phyloP scores from a whole-genome alignment of 2,888 invertebrate genomes.

The Nezara viridula region DNA sequence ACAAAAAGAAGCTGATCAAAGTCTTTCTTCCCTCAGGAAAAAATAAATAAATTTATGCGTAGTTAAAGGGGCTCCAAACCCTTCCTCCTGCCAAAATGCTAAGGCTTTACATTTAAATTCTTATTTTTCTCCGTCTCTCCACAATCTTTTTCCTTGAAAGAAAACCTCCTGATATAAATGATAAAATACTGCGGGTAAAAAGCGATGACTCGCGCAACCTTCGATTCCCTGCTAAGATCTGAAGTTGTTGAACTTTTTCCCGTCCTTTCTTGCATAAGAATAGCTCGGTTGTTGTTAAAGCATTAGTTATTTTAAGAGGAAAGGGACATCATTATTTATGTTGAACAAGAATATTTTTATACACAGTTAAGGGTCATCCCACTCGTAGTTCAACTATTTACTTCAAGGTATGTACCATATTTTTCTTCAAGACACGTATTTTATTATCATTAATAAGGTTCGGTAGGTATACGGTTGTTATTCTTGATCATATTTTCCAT shows the following conservation, averaged over 20 bases:
- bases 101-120: constrained; percentile 16
- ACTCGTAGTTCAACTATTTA: too few species aligned
- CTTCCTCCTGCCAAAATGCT: neutral
- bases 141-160: neutral
- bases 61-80: neutral
- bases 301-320: neutral
- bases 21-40: neutral
- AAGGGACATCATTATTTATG: neutral
- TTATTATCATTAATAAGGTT: too few species aligned
- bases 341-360: too few species aligned
- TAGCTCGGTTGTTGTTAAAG: neutral
- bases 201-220: neutral
- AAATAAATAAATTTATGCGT: neutral
- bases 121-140: neutral
- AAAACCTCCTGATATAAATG: neutral
- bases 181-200: constrained; percentile 7
- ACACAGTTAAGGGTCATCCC: too few species aligned
- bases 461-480: too few species aligned
- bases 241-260: neutral
- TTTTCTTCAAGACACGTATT: too few species aligned
- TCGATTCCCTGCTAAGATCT: neutral
- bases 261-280: neutral
- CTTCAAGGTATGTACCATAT: too few species aligned
- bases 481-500: too few species aligned
- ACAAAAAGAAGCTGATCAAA: neutral